These are phyloP conservation scores for human (Homo sapiens) DNA, from an alignment of 2,113 vertebrate species.

Conservation along the genomic window DNA sequence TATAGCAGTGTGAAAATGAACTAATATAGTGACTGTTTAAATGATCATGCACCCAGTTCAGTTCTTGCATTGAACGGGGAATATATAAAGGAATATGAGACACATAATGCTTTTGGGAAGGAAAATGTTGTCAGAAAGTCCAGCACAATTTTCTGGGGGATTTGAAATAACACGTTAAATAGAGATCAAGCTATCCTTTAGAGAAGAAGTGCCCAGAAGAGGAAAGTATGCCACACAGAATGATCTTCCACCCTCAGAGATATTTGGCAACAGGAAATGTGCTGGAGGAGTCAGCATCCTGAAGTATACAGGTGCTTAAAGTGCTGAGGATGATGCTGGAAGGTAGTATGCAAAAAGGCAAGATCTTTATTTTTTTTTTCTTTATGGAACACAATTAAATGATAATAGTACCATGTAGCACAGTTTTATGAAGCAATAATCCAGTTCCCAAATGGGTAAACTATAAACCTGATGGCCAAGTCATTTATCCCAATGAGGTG, in stretches of 20 bases:
- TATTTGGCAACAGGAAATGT: conserved; percentile 64
- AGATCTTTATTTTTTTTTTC: conserved; percentile 62
- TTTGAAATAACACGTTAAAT: conserved; percentile 63
- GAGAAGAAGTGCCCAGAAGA: conserved; percentile 55
- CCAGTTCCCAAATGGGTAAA: conserved; percentile 81
- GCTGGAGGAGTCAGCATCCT: conserved; percentile 56
- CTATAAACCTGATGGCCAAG: conserved; percentile 80
- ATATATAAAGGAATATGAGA: not conserved
- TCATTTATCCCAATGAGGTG: conserved; percentile 82
- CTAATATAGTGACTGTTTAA: not conserved
- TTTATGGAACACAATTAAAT: conserved; percentile 79
- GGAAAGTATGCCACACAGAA: conserved; percentile 27
- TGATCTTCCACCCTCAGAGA: conserved; percentile 58
- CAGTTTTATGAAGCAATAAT: conserved; percentile 85
- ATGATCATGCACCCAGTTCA: not conserved
- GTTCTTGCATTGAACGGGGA: not conserved
- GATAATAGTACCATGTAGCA: conserved; percentile 78
- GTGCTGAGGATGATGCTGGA: conserved; percentile 54
- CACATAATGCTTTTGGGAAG: conserved; percentile 46
- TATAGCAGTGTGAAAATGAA: too few relatives aligned
- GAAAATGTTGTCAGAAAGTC: conserved; percentile 56
- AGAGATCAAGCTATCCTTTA: conserved; percentile 57
- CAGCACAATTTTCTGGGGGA: conserved; percentile 44
- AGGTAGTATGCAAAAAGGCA: conserved; percentile 70
- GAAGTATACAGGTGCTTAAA: conserved; percentile 59